These are phyloP conservation scores for Leucoraja erinaceus DNA, from an alignment of 2,113 vertebrate genomes.

Conservation along the genomic window DNA sequence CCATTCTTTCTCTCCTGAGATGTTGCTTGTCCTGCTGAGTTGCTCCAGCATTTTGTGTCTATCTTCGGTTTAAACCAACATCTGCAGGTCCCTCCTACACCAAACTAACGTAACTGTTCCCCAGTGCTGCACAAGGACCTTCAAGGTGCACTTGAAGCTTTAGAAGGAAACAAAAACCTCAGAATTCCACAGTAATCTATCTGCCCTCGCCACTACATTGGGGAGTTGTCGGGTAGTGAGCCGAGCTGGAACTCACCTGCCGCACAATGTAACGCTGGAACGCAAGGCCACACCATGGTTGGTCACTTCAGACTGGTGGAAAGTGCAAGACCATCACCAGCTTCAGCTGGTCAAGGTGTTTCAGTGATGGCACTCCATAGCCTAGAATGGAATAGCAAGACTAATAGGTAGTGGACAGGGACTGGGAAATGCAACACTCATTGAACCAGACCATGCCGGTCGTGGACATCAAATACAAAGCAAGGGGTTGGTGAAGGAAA, in stretches of 20 bases:
- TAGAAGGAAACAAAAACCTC: background rate
- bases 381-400: background rate
- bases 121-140: background rate
- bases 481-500: too few species aligned
- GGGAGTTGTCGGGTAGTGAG: background rate
- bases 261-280: background rate
- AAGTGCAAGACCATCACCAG: background rate
- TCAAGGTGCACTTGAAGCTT: background rate
- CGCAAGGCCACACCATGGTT: too few species aligned
- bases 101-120: background rate
- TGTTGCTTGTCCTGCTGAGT: too few species aligned
- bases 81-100: too few species aligned
- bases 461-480: background rate
- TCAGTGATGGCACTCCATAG: background rate
- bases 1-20: too few species aligned
- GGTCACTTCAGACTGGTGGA: background rate
- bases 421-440: background rate
- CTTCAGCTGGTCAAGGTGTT: background rate
- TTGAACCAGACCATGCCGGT: too few species aligned
- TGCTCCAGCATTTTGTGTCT: too few species aligned
- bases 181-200: background rate
- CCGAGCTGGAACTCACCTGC: background rate
- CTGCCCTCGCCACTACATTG: background rate
- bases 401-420: too few species aligned
- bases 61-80: too few species aligned